phyloP scores from a whole-genome alignment of 1,140 invertebrate genomes.

The Philopotamus ludificatus region DNA sequence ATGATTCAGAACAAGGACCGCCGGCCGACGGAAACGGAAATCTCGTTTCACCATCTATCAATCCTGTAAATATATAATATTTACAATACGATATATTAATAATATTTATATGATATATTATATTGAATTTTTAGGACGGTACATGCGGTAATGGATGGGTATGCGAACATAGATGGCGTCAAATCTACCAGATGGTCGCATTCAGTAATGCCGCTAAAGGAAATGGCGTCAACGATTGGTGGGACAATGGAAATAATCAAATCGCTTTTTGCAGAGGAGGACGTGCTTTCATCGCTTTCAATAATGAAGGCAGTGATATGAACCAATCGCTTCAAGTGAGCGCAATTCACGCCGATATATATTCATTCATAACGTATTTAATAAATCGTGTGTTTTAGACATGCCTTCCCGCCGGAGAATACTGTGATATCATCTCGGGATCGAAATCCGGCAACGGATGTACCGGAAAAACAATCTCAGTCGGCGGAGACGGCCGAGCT shows the following conservation, averaged over 20 bases:
- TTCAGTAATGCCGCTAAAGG: slow-evolving; percentile 63
- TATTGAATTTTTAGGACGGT: slow-evolving; percentile 48
- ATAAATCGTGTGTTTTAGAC: not conserved
- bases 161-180: slow-evolving; percentile 80
- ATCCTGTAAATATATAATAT: slow-evolving; percentile 42
- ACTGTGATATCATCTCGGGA: slow-evolving; percentile 82
- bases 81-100: not conserved
- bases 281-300: slow-evolving; percentile 67
- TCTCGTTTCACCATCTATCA: slow-evolving; percentile 56
- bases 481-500: slow-evolving; percentile 56
- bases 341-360: not conserved
- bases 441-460: slow-evolving; percentile 54
- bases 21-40: slow-evolving; percentile 59
- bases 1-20: slow-evolving; percentile 55
- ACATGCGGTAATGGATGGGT: slow-evolving; percentile 74
- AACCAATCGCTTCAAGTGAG: slow-evolving; percentile 15
- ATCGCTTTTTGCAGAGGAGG: slow-evolving; percentile 68
- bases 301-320: slow-evolving; percentile 55
- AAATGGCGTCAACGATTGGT: slow-evolving; percentile 60
- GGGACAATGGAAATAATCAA: slow-evolving; percentile 66
- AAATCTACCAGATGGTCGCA: slow-evolving; percentile 72
- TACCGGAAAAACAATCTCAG: slow-evolving; percentile 60
- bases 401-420: slow-evolving; percentile 61
- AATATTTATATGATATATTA: slow-evolving; percentile 3
- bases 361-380: not conserved